Percentiles rank a stretch among this genome's conserved stretches.
phyloP scores from a whole-genome alignment of 2,888 invertebrate genomes.

The Rhamnusium bicolor region DNA sequence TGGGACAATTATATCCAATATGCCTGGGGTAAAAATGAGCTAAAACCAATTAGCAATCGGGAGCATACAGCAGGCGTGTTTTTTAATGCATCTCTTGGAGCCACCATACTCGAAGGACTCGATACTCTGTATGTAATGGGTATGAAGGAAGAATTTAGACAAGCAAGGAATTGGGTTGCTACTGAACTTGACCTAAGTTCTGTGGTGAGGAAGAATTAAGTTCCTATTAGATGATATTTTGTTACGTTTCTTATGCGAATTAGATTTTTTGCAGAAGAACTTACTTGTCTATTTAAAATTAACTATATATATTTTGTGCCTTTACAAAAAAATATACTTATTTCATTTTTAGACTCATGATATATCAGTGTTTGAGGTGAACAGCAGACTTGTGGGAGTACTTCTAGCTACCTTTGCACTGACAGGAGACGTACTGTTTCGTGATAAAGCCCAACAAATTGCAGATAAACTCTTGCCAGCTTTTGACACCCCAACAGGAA shows the following conservation, averaged over 20 bases:
- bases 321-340: too few species aligned
- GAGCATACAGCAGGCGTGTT: conserved; percentile 95
- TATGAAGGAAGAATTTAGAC: conserved; percentile 91
- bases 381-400: conserved; percentile 98
- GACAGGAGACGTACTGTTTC: conserved; percentile 95
- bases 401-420: conserved; percentile 93
- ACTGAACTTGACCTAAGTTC: conserved; percentile 85
- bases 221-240: too few species aligned
- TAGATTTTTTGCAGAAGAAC: too few species aligned
- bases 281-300: too few species aligned
- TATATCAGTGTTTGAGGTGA: conserved; percentile 98
- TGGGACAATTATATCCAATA: conserved; percentile 98
- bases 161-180: conserved; percentile 95
- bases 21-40: conserved; percentile 99
- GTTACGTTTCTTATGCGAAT: too few species aligned
- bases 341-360: conserved; percentile 83
- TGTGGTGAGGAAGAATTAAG: conserved; percentile 71
- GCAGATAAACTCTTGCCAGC: conserved; percentile 96
- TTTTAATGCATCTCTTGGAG: conserved; percentile 88
- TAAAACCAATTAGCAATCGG: conserved; percentile 90
- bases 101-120: conserved; percentile 96
- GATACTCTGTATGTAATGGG: conserved; percentile 99
- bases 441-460: conserved; percentile 92
- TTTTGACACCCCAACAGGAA: conserved; percentile 97
- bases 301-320: too few species aligned